Percentiles rank a stretch among this genome's conserved stretches.
Evolutionary conservation across 1,140 invertebrate species (phyloP).

Genomic region (Temnothorax curvispinosus): DNA sequence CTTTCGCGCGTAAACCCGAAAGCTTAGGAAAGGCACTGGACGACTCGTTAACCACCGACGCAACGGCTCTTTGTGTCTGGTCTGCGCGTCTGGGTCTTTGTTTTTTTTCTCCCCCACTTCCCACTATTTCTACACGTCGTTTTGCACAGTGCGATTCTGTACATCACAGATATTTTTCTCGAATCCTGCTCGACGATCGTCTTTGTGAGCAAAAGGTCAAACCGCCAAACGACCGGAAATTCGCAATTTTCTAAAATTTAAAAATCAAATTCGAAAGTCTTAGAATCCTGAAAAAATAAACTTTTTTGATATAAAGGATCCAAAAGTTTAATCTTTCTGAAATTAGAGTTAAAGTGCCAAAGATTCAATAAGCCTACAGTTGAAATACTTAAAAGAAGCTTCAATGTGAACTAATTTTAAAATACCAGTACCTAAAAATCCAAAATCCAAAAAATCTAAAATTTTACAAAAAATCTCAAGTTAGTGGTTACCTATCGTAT

Average conservation of each 20-base stretch:
- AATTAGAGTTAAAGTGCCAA: not conserved
- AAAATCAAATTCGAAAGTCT: not conserved
- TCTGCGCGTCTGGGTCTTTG: slow-evolving; percentile 8
- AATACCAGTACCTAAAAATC: not conserved
- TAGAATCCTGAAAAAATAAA: not conserved
- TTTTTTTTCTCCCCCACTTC: slow-evolving; percentile 17
- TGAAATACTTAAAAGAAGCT: not conserved
- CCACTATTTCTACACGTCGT: not conserved
- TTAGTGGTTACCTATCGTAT: no score
- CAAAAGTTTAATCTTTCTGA: not conserved
- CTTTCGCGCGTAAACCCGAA: slow-evolving; percentile 62
- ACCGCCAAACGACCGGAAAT: not conserved
- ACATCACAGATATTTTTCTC: slow-evolving; percentile 14
- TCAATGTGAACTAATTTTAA: not conserved
- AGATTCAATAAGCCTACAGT: not conserved
- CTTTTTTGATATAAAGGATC: not conserved
- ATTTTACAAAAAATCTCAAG: not conserved
- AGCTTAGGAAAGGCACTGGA: slow-evolving; percentile 70
- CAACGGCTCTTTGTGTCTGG: slow-evolving; percentile 73
- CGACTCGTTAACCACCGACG: slow-evolving; percentile 78
- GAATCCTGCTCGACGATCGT: slow-evolving; percentile 27
- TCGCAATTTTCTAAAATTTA: not conserved
- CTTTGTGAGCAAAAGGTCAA: not conserved
- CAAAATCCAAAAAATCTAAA: not conserved
- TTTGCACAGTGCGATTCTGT: not conserved